These are phyloP conservation scores for Pyrgus malvae DNA, from an alignment of 2,888 invertebrate genomes.

Conservation along the genomic window DNA sequence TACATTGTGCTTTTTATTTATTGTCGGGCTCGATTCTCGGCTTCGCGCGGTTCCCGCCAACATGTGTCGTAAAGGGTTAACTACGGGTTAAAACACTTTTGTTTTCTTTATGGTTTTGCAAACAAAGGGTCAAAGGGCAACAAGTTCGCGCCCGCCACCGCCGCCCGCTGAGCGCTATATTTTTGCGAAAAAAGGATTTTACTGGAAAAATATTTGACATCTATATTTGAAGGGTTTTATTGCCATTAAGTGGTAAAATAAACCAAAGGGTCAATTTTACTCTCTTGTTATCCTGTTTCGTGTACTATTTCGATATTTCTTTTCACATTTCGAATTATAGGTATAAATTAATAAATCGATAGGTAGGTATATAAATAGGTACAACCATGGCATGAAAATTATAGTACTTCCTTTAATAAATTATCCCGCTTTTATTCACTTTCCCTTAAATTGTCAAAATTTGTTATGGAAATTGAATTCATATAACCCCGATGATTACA, in stretches of 20 bases:
- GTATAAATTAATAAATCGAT: too few relatives aligned
- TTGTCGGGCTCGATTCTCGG: slow-evolving; percentile 37
- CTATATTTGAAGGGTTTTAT: slow-evolving; percentile 38
- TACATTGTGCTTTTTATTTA: slow-evolving; percentile 39
- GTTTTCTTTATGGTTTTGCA: slow-evolving; percentile 66
- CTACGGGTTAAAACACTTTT: slow-evolving; percentile 63
- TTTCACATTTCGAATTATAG: too few relatives aligned
- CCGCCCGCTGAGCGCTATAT: slow-evolving; percentile 59
- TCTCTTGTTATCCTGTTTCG: background rate
- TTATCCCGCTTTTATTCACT: background rate
- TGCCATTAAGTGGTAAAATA: background rate
- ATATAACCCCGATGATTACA: slow-evolving; percentile 20
- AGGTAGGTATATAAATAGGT: too few relatives aligned
- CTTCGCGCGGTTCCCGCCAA: slow-evolving; percentile 49
- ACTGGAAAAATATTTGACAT: slow-evolving; percentile 52
- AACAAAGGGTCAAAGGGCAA: slow-evolving; percentile 68
- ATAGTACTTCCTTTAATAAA: too few relatives aligned
- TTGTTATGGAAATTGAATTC: slow-evolving; percentile 15
- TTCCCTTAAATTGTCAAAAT: background rate
- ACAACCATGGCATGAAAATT: too few relatives aligned
- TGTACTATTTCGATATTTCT: too few relatives aligned
- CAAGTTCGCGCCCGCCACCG: slow-evolving; percentile 65
- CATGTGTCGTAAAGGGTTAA: slow-evolving; percentile 71
- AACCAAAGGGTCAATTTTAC: background rate
- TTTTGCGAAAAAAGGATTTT: slow-evolving; percentile 55